Evolutionary conservation across 2,888 invertebrate species (phyloP).

Genomic region (Drosophila nr. perissopoda): DNA sequence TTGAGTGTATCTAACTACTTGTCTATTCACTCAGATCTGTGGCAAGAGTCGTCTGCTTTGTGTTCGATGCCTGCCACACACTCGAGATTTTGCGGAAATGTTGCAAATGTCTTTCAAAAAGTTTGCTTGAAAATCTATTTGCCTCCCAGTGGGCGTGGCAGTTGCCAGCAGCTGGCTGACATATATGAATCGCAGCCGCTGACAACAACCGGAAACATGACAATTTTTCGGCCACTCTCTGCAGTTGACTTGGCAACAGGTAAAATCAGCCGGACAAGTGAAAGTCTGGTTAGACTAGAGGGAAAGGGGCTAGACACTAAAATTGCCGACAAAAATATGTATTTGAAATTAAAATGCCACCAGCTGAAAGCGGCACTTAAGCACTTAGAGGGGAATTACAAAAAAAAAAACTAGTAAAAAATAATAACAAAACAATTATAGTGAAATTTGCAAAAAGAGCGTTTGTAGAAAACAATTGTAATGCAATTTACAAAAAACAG

Average conservation of each 20-base stretch:
- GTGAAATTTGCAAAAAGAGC: background rate
- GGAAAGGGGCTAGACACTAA: slow-evolving; percentile 10
- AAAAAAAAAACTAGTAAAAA: background rate
- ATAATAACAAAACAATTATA: background rate
- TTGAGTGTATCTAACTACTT: slow-evolving; percentile 2
- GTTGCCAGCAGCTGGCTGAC: slow-evolving; percentile 12
- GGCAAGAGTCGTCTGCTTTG: slow-evolving; percentile 47
- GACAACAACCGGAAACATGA: slow-evolving; percentile 40
- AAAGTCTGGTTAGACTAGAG: slow-evolving; percentile 45
- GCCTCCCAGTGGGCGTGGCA: slow-evolving; percentile 35
- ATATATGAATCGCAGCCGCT: slow-evolving; percentile 21
- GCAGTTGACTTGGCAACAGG: slow-evolving; percentile 58
- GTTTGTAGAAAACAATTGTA: background rate
- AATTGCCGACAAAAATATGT: background rate
- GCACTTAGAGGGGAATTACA: background rate
- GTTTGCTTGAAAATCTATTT: slow-evolving; percentile 40
- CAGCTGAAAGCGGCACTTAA: slow-evolving; percentile 7
- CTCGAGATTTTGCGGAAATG: slow-evolving; percentile 66
- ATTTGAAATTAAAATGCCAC: slow-evolving; percentile 11
- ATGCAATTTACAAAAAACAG: background rate
- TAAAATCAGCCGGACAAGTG: slow-evolving; percentile 50
- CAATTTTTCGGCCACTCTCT: slow-evolving; percentile 42
- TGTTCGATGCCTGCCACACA: slow-evolving; percentile 40
- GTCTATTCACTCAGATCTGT: slow-evolving; percentile 23
- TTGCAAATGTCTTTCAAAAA: slow-evolving; percentile 57